A percentile compares a stretch with the other conserved stretches of the same genome.
Evolutionary conservation across 2,797 vertebrate genomes (phyloP).

Genomic region (Urophycis tenuis): DNA sequence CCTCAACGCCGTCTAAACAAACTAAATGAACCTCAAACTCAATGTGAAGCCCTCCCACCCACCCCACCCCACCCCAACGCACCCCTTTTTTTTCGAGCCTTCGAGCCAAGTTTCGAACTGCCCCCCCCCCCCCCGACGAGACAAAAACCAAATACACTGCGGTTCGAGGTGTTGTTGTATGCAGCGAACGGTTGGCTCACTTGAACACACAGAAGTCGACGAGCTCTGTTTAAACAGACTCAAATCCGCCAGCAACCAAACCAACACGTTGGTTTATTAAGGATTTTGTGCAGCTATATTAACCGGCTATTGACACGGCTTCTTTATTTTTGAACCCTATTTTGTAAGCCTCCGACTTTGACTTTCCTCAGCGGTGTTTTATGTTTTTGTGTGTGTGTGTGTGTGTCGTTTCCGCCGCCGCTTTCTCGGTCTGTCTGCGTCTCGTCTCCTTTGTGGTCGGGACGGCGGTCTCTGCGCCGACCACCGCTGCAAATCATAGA

Average conservation of each 20-base stretch:
- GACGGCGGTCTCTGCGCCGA: neutral
- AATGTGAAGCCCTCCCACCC: no score
- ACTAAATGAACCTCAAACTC: neutral
- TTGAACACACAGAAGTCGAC: neutral
- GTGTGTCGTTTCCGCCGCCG: neutral
- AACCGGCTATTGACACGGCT: neutral
- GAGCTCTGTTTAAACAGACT: neutral
- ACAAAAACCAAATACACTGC: neutral
- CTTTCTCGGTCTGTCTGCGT: neutral
- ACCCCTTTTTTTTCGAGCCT: neutral
- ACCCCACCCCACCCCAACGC: no score
- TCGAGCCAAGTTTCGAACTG: no score
- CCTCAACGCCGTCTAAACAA: constrained; percentile 56
- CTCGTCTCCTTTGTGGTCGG: neutral
- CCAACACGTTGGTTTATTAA: neutral
- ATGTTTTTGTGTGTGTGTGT: neutral
- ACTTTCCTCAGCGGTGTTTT: neutral
- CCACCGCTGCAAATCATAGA: neutral
- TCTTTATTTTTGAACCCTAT: neutral
- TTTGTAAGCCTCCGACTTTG: neutral
- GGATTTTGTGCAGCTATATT: neutral
- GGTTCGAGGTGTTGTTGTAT: neutral
- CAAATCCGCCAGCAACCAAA: neutral
- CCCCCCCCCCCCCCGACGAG: no score
- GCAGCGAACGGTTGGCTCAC: neutral